Conservation (phyloP, 2,797 vertebrate species). For the Melanotaenia nigrans region DNA sequence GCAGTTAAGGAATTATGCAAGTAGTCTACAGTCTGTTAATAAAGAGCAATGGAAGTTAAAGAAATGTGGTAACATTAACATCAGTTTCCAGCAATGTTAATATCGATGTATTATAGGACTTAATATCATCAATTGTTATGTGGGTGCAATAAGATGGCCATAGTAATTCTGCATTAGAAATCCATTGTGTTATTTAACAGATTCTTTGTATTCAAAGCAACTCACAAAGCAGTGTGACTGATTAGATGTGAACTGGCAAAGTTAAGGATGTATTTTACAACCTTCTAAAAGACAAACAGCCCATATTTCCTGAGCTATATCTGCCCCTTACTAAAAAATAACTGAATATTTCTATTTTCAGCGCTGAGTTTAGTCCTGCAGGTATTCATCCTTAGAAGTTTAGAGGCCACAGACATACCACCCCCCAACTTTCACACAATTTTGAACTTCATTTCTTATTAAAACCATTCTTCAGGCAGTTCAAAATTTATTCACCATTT, state of each 20-base stretch:
- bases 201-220: neutral
- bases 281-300: neutral
- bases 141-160: neutral
- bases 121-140: neutral
- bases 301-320: neutral
- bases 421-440: neutral
- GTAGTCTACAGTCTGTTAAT: neutral
- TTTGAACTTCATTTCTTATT: neutral
- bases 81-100: too few relatives aligned
- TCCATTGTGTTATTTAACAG: neutral
- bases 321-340: neutral
- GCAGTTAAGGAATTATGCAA: neutral
- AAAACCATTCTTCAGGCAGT: neutral
- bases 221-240: neutral
- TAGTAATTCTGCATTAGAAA: neutral
- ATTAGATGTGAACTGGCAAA: neutral
- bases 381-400: neutral
- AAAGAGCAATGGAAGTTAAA: neutral
- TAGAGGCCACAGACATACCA: neutral
- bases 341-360: neutral
- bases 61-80: neutral
- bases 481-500: neutral
- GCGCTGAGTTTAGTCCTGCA: neutral
- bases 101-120: neutral
- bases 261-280: neutral